Percentiles rank a stretch among this genome's conserved stretches.
These are phyloP conservation scores for Heterodera filipjevi DNA, from an alignment of 2,888 invertebrate species.

Conservation along the genomic window DNA sequence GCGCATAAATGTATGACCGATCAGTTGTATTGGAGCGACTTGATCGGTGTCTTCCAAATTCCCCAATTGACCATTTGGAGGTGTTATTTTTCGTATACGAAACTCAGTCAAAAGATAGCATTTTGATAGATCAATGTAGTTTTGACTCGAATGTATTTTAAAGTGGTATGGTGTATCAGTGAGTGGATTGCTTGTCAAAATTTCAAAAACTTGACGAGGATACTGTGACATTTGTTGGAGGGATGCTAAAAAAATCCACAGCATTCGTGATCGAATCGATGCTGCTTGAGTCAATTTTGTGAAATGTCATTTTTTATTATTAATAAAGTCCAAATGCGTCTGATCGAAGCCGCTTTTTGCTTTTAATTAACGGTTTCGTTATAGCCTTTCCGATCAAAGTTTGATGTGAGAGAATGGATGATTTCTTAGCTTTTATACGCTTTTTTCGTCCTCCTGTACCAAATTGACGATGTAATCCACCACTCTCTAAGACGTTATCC, in stretches of 20 bases:
- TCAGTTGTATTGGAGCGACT: neutral
- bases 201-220: constrained; percentile 6
- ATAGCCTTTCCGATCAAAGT: constrained; percentile 9
- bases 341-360: constrained; percentile 17
- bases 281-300: constrained; percentile 20
- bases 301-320: constrained; percentile 25
- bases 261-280: constrained; percentile 19
- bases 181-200: constrained; percentile 22
- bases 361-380: neutral
- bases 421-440: neutral
- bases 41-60: neutral
- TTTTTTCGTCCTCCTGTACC: constrained; percentile 19
- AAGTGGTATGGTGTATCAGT: constrained; percentile 24
- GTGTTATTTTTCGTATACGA: neutral
- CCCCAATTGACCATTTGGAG: neutral
- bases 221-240: constrained; percentile 17
- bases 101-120: constrained; percentile 3
- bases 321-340: constrained; percentile 31
- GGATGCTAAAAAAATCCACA: constrained; percentile 11
- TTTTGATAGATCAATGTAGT: constrained; percentile 19
- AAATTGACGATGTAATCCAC: constrained; percentile 9
- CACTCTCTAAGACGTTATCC: constrained; percentile 8
- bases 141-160: constrained; percentile 17
- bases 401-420: constrained; percentile 8
- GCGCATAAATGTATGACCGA: neutral